Percentiles rank a stretch among this genome's conserved stretches.
Evolutionary conservation across 2,888 invertebrate genomes (phyloP).

Genomic region (Amphipoea lucens): DNA sequence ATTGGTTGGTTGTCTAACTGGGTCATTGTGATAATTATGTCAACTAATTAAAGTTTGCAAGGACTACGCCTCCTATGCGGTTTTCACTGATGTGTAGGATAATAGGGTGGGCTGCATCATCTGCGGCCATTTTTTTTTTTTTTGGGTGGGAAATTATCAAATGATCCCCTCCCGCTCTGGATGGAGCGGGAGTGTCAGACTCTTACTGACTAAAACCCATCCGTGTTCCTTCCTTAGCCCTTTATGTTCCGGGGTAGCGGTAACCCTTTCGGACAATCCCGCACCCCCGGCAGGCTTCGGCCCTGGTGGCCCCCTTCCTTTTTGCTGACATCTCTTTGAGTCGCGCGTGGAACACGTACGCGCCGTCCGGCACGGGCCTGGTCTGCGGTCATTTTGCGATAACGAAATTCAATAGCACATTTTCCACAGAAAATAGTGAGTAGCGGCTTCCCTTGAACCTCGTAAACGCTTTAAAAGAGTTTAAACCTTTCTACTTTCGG

Average conservation of each 20-base stretch:
- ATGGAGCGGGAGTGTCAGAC: too few relatives aligned
- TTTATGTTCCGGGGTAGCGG: too few relatives aligned
- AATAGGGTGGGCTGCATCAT: background rate
- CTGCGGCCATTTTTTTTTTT: background rate
- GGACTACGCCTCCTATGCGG: slow-evolving; percentile 23
- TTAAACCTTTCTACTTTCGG: background rate
- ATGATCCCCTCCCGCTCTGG: too few relatives aligned
- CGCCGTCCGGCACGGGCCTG: too few relatives aligned
- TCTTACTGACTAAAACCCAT: too few relatives aligned
- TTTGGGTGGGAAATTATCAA: too few relatives aligned
- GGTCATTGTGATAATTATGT: slow-evolving; percentile 14
- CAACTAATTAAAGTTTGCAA: background rate
- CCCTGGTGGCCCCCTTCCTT: too few relatives aligned
- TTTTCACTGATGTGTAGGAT: slow-evolving; percentile 58
- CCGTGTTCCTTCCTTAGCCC: too few relatives aligned
- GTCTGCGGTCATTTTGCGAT: background rate
- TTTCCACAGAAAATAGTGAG: background rate
- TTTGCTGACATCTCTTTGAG: too few relatives aligned
- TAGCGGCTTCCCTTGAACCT: background rate
- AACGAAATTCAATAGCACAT: background rate
- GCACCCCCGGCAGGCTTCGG: too few relatives aligned
- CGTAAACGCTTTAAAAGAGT: background rate
- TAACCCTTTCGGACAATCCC: too few relatives aligned
- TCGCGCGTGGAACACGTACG: too few relatives aligned
- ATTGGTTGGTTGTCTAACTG: background rate